Evolutionary conservation across 2,797 vertebrate species (phyloP), one percentile per base, ranked within the genome.

Genomic region (Champsocephalus gunnari): DNA sequence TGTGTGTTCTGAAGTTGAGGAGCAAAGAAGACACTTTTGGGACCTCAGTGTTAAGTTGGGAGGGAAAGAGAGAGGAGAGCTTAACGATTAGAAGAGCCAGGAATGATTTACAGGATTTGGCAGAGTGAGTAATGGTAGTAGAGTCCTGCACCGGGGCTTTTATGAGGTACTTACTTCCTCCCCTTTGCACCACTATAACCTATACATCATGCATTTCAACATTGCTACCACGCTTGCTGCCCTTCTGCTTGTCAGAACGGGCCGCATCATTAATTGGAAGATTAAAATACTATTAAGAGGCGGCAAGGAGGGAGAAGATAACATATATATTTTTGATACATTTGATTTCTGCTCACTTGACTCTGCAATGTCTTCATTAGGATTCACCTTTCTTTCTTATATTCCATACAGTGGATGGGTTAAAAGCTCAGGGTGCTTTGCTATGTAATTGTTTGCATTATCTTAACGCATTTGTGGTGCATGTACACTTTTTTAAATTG

Each of bases 111-210:
- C 55, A 61, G 48, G 44, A 59, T 73, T 71, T 82, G 81, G 61
- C 65, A 83, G 73, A 51, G 73, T 87, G 86, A 93, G 71, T 87
- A 72, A 93, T 84, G 80, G 81, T 34, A 47, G 73, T 64, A 34
- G 60, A 79, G 73, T 61, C 71, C 51, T 77, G 84, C 61, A 63
- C 71, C 64, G 12, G 66, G 47, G 81, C 65, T 87, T 92, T 92
- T 92, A 92, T 83, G 82, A 84, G 86, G 83, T 78, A 82, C 74
- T 91, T 85, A 81, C 75, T 57, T 43, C 77, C 51, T 12, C 75
- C 60, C 47, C 78, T 88, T 79, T 75, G 58, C 24, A 75, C 62
- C 71, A 71, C 75, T 83, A 77, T 80, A 83, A 75, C 65, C 72
- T 88, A 71, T 82, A 90, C 47, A 90, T 89, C 82, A 85, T 73